A percentile compares a stretch with the other conserved stretches of the same genome.
phyloP scores from a whole-genome alignment of 2,113 vertebrate genomes.

The Melanocharis versteri region DNA sequence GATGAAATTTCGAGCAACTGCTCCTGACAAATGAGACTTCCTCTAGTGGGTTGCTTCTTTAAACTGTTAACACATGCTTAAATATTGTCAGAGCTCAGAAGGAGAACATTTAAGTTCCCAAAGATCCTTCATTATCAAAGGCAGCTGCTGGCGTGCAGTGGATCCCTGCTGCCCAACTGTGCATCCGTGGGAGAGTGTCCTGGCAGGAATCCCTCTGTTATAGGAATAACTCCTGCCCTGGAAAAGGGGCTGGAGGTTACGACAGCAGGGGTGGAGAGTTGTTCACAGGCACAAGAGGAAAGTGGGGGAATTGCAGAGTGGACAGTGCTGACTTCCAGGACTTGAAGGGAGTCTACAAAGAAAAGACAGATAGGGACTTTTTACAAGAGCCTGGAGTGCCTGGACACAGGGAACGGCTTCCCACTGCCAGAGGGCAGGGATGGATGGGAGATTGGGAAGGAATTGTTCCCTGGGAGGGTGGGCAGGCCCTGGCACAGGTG shows the following conservation, averaged over 20 bases:
- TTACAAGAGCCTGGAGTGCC: not conserved
- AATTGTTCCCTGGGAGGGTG: not conserved
- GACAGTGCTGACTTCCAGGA: not conserved
- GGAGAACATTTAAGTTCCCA: not conserved
- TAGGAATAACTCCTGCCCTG: not conserved
- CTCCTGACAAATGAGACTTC: conserved; percentile 58
- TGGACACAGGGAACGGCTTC: not conserved
- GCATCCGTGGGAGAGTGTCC: not conserved
- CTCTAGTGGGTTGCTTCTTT: conserved; percentile 37
- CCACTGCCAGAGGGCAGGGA: fast-evolving
- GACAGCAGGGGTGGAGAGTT: not conserved
- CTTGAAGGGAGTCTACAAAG: not conserved
- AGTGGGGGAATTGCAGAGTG: not conserved
- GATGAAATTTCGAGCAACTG: conserved; percentile 48
- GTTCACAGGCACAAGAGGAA: not conserved
- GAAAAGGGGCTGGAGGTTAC: not conserved
- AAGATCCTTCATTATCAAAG: not conserved
- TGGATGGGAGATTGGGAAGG: fast-evolving
- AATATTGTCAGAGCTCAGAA: conserved; percentile 17
- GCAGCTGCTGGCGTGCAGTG: not conserved
- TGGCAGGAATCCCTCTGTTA: not conserved
- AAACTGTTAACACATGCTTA: conserved; percentile 58
- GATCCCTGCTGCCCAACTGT: not conserved
- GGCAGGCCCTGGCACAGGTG: not conserved
- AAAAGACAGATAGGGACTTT: not conserved